Evolutionary conservation across 2,888 invertebrate species (phyloP).

Genomic region (Syrista parreyssii): DNA sequence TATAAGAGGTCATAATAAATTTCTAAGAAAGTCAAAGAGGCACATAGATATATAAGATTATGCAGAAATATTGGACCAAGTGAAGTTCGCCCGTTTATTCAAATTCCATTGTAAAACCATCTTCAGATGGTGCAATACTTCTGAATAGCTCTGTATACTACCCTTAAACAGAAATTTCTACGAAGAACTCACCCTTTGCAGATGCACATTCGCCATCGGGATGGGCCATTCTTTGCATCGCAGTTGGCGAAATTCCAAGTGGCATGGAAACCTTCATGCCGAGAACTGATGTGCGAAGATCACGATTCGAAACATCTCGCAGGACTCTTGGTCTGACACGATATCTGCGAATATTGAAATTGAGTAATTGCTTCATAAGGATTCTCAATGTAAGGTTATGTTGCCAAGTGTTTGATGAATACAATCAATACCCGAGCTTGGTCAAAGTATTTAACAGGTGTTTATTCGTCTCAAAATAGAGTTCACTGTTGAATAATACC

Average conservation of each 20-base stretch:
- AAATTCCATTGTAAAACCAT: too few relatives aligned
- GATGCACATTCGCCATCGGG: slow-evolving; percentile 88
- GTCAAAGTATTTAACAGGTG: background rate
- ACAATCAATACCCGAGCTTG: background rate
- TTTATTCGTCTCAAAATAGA: too few relatives aligned
- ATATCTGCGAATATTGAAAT: slow-evolving; percentile 68
- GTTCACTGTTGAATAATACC: too few relatives aligned
- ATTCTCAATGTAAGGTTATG: slow-evolving; percentile 31
- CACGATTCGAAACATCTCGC: slow-evolving; percentile 76
- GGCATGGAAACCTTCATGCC: slow-evolving; percentile 78
- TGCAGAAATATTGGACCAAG: too few relatives aligned
- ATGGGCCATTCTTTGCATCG: slow-evolving; percentile 93
- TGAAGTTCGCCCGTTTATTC: too few relatives aligned
- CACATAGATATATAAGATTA: too few relatives aligned
- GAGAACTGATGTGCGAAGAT: slow-evolving; percentile 73
- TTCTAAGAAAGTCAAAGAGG: too few relatives aligned
- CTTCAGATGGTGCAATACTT: too few relatives aligned
- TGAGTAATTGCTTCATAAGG: background rate
- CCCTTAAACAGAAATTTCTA: too few relatives aligned
- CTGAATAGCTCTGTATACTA: too few relatives aligned
- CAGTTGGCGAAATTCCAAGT: slow-evolving; percentile 87
- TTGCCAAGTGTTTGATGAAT: background rate
- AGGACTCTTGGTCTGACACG: slow-evolving; percentile 83
- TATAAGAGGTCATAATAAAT: too few relatives aligned
- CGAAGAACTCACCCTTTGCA: slow-evolving; percentile 73